Percentiles rank a stretch among this genome's conserved stretches.
These are phyloP conservation scores for Cetoscarus ocellatus DNA, from an alignment of 2,797 vertebrate species.

Conservation along the genomic window DNA sequence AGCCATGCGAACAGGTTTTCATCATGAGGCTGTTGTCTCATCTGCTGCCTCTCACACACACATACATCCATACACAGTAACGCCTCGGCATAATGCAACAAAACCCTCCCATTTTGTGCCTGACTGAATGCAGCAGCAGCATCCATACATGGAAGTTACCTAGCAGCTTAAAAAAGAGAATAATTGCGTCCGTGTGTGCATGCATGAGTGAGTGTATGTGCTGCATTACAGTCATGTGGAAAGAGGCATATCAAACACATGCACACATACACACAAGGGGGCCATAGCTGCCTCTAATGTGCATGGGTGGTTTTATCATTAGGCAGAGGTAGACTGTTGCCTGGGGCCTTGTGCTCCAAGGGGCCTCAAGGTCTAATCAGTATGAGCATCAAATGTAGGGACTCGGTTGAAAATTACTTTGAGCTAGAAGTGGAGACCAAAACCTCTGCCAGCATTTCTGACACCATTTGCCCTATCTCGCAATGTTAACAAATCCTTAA, in stretches of 20 bases:
- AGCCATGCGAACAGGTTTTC: constrained; percentile 27
- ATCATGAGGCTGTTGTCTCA: constrained; percentile 23
- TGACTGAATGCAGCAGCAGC: constrained; percentile 60
- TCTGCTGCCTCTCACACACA: constrained; percentile 24
- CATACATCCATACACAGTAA: constrained; percentile 26
- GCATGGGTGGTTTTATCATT: not conserved
- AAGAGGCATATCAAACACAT: not conserved
- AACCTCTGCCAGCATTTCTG: no score
- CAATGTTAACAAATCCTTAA: no score
- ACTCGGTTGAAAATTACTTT: no score
- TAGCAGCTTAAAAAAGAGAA: not conserved
- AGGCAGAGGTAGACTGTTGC: no score
- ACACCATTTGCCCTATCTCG: no score
- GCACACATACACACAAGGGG: not conserved
- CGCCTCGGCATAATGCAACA: constrained; percentile 63
- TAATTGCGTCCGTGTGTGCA: constrained; percentile 6
- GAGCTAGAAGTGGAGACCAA: no score
- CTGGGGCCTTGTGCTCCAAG: no score
- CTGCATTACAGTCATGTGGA: not conserved
- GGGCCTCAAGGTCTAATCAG: no score
- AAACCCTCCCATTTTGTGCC: constrained; percentile 66
- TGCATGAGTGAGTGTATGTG: not conserved
- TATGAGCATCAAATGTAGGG: no score
- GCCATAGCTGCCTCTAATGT: constrained; percentile 32
- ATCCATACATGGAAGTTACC: constrained; percentile 40